phyloP scores from a whole-genome alignment of 1,140 invertebrate species.

The Yoshiicerus persimilis region DNA sequence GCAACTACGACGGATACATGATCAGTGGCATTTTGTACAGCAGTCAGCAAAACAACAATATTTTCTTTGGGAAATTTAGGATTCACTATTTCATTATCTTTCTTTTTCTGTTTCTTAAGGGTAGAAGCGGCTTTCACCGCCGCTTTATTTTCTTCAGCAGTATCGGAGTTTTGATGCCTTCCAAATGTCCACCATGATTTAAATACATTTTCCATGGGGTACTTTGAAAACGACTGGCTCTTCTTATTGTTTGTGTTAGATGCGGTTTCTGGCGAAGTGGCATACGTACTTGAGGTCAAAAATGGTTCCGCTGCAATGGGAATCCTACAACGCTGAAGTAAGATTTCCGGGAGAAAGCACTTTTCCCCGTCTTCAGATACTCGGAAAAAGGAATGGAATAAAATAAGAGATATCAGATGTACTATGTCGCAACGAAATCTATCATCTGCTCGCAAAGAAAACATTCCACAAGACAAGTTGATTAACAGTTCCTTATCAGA shows the following conservation, averaged over 20 bases:
- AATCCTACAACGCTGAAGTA: neutral
- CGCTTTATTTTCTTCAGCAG: no score
- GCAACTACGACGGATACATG: constrained; percentile 30
- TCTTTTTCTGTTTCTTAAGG: neutral
- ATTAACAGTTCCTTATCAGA: neutral
- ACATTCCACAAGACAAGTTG: neutral
- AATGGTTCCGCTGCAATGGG: neutral
- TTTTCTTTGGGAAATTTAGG: neutral
- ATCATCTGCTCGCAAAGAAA: neutral
- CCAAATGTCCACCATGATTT: neutral
- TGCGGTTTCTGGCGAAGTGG: neutral
- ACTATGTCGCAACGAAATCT: neutral
- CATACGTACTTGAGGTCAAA: neutral
- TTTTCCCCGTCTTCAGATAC: neutral
- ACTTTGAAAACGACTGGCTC: neutral
- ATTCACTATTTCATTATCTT: neutral
- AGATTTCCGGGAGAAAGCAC: neutral
- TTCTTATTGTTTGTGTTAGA: neutral
- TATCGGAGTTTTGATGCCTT: neutral
- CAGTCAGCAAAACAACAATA: neutral
- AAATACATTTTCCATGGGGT: constrained; percentile 2
- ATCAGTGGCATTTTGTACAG: constrained; percentile 42
- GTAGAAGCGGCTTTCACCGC: neutral
- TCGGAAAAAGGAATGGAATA: neutral
- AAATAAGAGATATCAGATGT: neutral